Percentiles rank a stretch among this genome's conserved stretches.
These are phyloP conservation scores for Papilio gigon DNA, from an alignment of 2,888 invertebrate genomes.

Conservation along the genomic window DNA sequence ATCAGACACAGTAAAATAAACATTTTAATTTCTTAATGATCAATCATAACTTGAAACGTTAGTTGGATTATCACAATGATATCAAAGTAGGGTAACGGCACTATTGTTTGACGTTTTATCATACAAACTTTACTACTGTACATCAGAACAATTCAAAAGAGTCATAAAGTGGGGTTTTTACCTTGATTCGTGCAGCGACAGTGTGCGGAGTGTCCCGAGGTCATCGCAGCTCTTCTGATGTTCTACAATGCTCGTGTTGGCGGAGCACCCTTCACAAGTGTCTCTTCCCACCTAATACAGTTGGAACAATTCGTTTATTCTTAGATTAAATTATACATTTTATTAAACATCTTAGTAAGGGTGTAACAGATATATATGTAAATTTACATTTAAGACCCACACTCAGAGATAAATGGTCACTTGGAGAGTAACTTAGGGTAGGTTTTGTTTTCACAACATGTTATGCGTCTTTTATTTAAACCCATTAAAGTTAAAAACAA, in stretches of 20 bases:
- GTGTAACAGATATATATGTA: background rate
- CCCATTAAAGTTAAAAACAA: background rate
- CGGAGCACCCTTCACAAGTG: conserved; percentile 30
- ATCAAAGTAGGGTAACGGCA: background rate
- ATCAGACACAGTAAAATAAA: no score
- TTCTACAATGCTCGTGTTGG: conserved; percentile 22
- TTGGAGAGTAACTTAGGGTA: no score
- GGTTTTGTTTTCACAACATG: no score
- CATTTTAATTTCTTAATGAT: no score
- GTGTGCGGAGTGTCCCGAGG: conserved; percentile 34
- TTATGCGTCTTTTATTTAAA: background rate
- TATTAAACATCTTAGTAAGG: background rate
- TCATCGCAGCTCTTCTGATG: conserved; percentile 27
- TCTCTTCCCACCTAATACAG: conserved; percentile 12
- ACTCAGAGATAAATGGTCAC: background rate
- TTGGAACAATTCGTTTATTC: conserved; percentile 5
- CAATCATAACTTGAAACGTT: no score
- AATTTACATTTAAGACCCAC: background rate
- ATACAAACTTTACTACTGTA: conserved; percentile 25
- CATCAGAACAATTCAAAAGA: conserved; percentile 30
- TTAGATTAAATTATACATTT: background rate
- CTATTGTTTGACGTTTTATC: background rate
- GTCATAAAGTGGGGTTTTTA: conserved; percentile 14
- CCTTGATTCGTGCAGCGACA: conserved; percentile 29
- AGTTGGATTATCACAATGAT: background rate